Conservation (phyloP, 2,888 invertebrate genomes). For the Drosophila mettleri region DNA sequence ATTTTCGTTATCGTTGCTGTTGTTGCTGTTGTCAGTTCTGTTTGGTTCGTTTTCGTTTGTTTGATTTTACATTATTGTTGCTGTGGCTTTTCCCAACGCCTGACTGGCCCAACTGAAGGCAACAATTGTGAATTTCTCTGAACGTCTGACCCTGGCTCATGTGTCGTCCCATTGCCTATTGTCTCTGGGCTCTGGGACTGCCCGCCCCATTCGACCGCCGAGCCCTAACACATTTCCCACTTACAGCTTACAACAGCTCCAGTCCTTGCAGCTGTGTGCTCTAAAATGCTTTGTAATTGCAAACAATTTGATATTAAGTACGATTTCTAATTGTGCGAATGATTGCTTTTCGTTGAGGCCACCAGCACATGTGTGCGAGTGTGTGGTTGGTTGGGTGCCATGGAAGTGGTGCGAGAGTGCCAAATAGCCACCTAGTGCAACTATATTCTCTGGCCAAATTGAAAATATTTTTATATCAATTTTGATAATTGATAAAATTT, state of each 20-base stretch:
- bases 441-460: conserved; percentile 13
- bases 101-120: conserved; percentile 39
- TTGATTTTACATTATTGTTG: conserved; percentile 57
- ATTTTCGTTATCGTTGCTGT: conserved; percentile 54
- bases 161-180: conserved; percentile 45
- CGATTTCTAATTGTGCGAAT: conserved; percentile 77
- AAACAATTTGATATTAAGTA: conserved; percentile 77
- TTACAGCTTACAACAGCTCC: conserved; percentile 7
- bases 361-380: conserved; percentile 6
- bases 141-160: conserved; percentile 49
- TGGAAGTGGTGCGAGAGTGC: conserved; percentile 13
- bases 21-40: conserved; percentile 32
- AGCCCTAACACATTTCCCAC: not conserved
- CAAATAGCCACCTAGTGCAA: conserved; percentile 14
- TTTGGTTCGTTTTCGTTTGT: conserved; percentile 46
- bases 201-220: not conserved
- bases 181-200: conserved; percentile 16
- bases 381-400: conserved; percentile 6
- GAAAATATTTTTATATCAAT: conserved; percentile 30
- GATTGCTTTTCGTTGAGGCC: conserved; percentile 66
- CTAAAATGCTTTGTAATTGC: conserved; percentile 76
- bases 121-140: conserved; percentile 50
- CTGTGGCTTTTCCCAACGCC: conserved; percentile 47
- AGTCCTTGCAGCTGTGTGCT: conserved; percentile 28
- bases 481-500: conserved; percentile 27